phyloP scores from a whole-genome alignment of 2,888 invertebrate species.

The Protonemura montana region DNA sequence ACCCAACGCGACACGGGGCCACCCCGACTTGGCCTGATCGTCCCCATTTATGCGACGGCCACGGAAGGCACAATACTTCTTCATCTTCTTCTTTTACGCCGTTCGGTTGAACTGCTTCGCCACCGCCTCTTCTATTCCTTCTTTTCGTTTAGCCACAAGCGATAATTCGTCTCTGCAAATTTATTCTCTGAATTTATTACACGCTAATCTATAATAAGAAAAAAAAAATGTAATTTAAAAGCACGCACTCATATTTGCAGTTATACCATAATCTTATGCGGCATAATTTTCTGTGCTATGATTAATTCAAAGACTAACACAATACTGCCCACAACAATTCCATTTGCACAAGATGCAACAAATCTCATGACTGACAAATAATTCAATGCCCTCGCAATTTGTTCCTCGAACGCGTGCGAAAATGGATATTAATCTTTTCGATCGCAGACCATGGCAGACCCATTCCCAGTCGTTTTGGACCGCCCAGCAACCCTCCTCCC shows the following conservation, averaged over 20 bases:
- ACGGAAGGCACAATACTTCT: neutral
- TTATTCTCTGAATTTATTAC: conserved; percentile 43
- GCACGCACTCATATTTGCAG: conserved; percentile 37
- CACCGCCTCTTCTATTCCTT: neutral
- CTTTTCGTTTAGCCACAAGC: conserved; percentile 40
- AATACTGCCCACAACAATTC: conserved; percentile 12
- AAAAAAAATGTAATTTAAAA: conserved; percentile 39
- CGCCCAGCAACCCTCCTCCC: too few relatives aligned
- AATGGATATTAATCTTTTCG: conserved; percentile 7
- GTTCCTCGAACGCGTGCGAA: neutral
- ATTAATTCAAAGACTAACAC: conserved; percentile 37
- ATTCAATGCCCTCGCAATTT: conserved; percentile 5
- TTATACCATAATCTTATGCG: conserved; percentile 37
- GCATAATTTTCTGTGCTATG: conserved; percentile 18
- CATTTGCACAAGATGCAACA: conserved; percentile 1
- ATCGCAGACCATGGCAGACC: neutral
- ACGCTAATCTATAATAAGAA: conserved; percentile 32
- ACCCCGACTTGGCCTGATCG: neutral
- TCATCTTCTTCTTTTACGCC: conserved; percentile 17
- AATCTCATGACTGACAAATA: neutral
- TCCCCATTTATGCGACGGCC: neutral
- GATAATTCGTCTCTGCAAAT: conserved; percentile 41
- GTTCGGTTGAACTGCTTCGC: neutral
- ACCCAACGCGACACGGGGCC: neutral
- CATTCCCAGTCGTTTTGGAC: too few relatives aligned